These are phyloP conservation scores for Hiodon alosoides DNA, from an alignment of 2,113 vertebrate genomes.

Conservation along the genomic window DNA sequence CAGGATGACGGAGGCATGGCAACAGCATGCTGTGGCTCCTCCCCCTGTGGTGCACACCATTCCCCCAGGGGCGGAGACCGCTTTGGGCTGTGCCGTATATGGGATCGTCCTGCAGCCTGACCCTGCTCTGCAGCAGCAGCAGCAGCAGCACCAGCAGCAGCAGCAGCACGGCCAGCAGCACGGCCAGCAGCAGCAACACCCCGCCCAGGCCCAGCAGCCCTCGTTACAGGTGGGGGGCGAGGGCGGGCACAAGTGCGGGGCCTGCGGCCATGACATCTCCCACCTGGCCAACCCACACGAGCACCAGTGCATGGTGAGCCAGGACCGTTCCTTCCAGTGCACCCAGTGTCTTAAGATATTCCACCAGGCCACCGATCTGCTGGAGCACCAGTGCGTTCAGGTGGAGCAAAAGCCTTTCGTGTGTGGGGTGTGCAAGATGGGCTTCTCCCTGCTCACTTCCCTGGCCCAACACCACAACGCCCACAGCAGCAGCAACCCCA, in stretches of 20 bases:
- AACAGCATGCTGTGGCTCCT: conserved; percentile 73
- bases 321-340: conserved; percentile 95
- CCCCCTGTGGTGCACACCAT: conserved; percentile 82
- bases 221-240: conserved; percentile 67
- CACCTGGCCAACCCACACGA: conserved; percentile 88
- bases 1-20: conserved; percentile 71
- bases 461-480: conserved; percentile 89
- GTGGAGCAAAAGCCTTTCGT: conserved; percentile 97
- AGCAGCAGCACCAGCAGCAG: conserved; percentile 58
- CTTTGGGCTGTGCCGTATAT: conserved; percentile 89
- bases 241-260: conserved; percentile 78
- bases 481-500: conserved; percentile 77
- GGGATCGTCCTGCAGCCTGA: conserved; percentile 90
- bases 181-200: conserved; percentile 53
- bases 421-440: conserved; percentile 95
- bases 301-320: conserved; percentile 88
- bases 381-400: conserved; percentile 95
- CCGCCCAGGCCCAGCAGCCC: conserved; percentile 34
- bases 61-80: conserved; percentile 72
- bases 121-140: conserved; percentile 67
- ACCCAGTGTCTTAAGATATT: conserved; percentile 97
- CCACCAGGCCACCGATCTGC: conserved; percentile 89
- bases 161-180: conserved; percentile 55
- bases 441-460: conserved; percentile 91
- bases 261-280: conserved; percentile 86